A percentile compares a stretch with the other conserved stretches of the same genome.
Evolutionary conservation across 2,797 vertebrate genomes (phyloP).

Genomic region (Eurystomus glaucurus): DNA sequence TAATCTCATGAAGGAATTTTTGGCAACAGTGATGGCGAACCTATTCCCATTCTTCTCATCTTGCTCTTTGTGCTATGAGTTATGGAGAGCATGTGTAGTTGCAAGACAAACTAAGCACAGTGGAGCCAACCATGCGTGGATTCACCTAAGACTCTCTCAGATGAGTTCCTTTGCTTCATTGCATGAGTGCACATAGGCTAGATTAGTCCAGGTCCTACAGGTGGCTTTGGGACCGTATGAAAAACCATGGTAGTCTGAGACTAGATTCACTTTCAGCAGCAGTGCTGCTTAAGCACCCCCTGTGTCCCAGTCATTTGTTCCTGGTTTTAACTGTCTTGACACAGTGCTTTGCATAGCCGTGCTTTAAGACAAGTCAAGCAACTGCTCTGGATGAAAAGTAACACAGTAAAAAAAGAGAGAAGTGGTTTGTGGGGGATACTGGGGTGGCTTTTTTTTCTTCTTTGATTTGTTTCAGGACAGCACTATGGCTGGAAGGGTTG

Average conservation of each 20-base stretch:
- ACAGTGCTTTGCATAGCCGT: neutral
- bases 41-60: neutral
- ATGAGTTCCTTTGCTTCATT: neutral
- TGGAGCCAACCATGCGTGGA: neutral
- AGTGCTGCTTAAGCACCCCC: fast-evolving
- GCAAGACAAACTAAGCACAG: neutral
- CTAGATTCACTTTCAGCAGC: neutral
- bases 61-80: neutral
- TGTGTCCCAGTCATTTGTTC: neutral
- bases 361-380: neutral
- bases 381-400: neutral
- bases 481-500: neutral
- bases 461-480: neutral
- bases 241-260: neutral
- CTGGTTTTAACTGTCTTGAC: neutral
- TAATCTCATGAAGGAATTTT: neutral
- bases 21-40: neutral
- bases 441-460: neutral
- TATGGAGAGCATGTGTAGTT: neutral
- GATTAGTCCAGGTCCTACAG: neutral
- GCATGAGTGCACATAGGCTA: fast-evolving
- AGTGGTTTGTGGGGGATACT: neutral
- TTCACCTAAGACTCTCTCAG: neutral
- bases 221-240: neutral
- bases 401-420: neutral